A percentile compares a stretch with the other conserved stretches of the same genome.
These are phyloP conservation scores for Pygmarrhopalites habei DNA, from an alignment of 1,140 invertebrate genomes.

Conservation along the genomic window DNA sequence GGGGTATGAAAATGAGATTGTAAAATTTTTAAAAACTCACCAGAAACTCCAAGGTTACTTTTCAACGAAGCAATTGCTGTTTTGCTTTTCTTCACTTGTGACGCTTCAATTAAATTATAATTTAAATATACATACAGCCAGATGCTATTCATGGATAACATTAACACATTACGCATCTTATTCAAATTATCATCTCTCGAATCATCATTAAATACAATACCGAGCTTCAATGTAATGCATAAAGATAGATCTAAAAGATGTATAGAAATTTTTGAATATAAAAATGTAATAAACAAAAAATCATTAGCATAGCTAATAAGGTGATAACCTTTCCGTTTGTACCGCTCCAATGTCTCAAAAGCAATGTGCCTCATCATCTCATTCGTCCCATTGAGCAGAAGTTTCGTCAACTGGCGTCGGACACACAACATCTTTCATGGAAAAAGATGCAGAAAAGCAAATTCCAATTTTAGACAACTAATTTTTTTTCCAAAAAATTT, in stretches of 20 bases:
- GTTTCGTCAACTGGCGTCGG: constrained; percentile 76
- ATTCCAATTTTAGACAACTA: too few species aligned
- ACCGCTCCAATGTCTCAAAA: constrained; percentile 61
- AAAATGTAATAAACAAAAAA: neutral
- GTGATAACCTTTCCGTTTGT: constrained; percentile 55
- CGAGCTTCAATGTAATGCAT: too few species aligned
- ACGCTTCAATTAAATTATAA: constrained; percentile 11
- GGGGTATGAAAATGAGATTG: too few species aligned
- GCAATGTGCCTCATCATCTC: constrained; percentile 75
- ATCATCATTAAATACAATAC: too few species aligned
- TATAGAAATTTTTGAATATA: too few species aligned
- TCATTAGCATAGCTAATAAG: neutral
- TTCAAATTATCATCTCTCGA: too few species aligned
- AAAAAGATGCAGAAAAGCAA: too few species aligned
- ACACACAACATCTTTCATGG: constrained; percentile 72
- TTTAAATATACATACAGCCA: constrained; percentile 12
- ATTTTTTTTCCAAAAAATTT: too few species aligned
- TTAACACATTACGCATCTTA: too few species aligned
- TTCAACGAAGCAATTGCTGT: constrained; percentile 13
- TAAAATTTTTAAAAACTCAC: neutral
- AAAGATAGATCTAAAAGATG: too few species aligned
- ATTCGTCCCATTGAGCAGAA: constrained; percentile 86
- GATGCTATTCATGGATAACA: too few species aligned
- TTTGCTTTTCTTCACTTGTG: constrained; percentile 8
- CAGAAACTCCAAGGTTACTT: constrained; percentile 7